Conservation (phyloP, 2,797 vertebrate species). For the Arrhamphus sclerolepis region DNA sequence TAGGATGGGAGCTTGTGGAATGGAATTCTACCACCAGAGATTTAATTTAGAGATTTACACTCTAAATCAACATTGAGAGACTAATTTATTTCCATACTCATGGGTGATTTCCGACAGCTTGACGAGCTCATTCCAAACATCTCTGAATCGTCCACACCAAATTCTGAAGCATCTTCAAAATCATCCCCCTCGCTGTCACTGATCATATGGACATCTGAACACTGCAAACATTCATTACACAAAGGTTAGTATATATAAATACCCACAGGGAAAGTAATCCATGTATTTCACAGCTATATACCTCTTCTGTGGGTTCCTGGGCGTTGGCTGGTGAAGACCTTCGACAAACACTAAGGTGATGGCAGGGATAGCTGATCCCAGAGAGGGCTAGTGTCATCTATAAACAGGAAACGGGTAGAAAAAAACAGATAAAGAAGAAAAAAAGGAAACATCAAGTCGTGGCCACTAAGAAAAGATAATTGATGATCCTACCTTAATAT, state of each 20-base stretch:
- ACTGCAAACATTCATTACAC: slow-evolving; percentile 70
- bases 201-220: slow-evolving; percentile 98
- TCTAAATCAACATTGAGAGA: not conserved
- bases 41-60: not conserved
- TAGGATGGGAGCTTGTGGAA: not conserved
- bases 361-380: slow-evolving; percentile 94
- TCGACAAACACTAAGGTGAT: slow-evolving; percentile 95
- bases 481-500: not conserved
- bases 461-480: not conserved
- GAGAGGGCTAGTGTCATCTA: slow-evolving; percentile 94
- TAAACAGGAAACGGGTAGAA: slow-evolving; percentile 41
- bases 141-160: slow-evolving; percentile 97
- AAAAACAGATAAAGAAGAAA: too few relatives aligned
- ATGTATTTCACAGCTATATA: slow-evolving; percentile 52
- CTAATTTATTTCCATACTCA: slow-evolving; percentile 85
- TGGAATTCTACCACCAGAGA: not conserved
- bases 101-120: slow-evolving; percentile 92
- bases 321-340: slow-evolving; percentile 90
- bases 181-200: slow-evolving; percentile 98
- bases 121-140: slow-evolving; percentile 95
- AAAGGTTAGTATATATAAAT: slow-evolving; percentile 1
- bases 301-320: slow-evolving; percentile 94
- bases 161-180: slow-evolving; percentile 97
- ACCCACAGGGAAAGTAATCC: slow-evolving; percentile 2
- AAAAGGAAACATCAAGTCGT: not conserved